Conservation (phyloP, 2,113 vertebrate species). For the Chitala chitala region DNA sequence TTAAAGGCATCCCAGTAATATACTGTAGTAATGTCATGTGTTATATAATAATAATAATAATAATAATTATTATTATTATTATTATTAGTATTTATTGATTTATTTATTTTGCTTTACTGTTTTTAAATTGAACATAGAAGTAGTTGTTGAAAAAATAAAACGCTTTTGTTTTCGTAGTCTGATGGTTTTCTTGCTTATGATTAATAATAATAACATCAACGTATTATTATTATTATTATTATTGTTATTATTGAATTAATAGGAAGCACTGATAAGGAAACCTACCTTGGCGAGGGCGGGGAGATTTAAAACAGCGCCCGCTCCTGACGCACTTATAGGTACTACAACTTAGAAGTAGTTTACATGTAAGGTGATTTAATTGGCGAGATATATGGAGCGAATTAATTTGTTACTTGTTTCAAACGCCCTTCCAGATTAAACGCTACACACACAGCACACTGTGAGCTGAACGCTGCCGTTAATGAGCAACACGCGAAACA, state of each 20-base stretch:
- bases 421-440: neutral
- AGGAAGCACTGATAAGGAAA: neutral
- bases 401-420: slow-evolving; percentile 19
- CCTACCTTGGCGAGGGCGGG: neutral
- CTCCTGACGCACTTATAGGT: neutral
- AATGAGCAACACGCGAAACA: neutral
- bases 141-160: too few relatives aligned
- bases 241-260: slow-evolving; percentile 9
- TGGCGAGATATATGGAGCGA: neutral
- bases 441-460: neutral
- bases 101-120: neutral
- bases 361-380: neutral
- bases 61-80: too few relatives aligned
- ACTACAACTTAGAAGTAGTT: neutral
- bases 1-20: too few relatives aligned
- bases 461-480: neutral
- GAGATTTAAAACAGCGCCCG: neutral
- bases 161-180: too few relatives aligned
- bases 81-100: neutral
- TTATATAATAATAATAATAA: too few relatives aligned
- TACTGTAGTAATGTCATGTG: too few relatives aligned
- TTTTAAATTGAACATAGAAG: too few relatives aligned
- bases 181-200: too few relatives aligned
- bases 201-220: too few relatives aligned
- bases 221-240: too few relatives aligned